phyloP scores from a whole-genome alignment of 1,140 invertebrate species.

The Ips typographus region DNA sequence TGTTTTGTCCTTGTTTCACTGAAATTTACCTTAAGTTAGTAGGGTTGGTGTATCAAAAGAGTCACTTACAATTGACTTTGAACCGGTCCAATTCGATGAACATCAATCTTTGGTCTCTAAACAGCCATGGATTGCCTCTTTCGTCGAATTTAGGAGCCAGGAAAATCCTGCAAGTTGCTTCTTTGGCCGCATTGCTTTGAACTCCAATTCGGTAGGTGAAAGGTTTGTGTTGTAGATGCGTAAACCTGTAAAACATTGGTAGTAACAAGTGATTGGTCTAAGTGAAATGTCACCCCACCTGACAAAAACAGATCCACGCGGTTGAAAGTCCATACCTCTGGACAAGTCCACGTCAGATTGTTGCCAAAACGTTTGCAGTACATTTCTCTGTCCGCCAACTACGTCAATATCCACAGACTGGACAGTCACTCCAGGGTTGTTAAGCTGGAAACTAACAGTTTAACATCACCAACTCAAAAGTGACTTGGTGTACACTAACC shows the following conservation, averaged over 20 bases:
- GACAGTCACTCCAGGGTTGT: constrained; percentile 64
- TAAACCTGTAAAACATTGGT: constrained; percentile 55
- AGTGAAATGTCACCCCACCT: background rate
- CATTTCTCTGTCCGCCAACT: constrained; percentile 57
- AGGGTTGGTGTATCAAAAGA: background rate
- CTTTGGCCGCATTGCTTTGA: constrained; percentile 50
- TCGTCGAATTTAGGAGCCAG: constrained; percentile 72
- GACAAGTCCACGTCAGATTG: constrained; percentile 73
- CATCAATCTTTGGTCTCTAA: constrained; percentile 66
- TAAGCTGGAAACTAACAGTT: constrained; percentile 54
- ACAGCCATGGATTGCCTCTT: constrained; percentile 61
- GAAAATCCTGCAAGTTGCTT: constrained; percentile 77
- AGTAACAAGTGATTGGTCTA: background rate
- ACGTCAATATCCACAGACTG: constrained; percentile 56
- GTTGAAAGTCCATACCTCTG: constrained; percentile 74
- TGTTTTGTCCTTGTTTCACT: constrained; percentile 64
- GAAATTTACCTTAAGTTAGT: background rate
- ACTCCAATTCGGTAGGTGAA: constrained; percentile 64
- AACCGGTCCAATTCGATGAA: constrained; percentile 82
- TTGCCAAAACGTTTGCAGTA: constrained; percentile 70
- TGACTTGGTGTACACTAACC: background rate
- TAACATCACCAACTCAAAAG: background rate
- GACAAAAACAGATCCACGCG: constrained; percentile 68
- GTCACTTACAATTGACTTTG: constrained; percentile 51
- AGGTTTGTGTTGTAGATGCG: constrained; percentile 72